Evolutionary conservation across 2,888 invertebrate genomes (phyloP).

Genomic region (Ornithoptera alexandrae): DNA sequence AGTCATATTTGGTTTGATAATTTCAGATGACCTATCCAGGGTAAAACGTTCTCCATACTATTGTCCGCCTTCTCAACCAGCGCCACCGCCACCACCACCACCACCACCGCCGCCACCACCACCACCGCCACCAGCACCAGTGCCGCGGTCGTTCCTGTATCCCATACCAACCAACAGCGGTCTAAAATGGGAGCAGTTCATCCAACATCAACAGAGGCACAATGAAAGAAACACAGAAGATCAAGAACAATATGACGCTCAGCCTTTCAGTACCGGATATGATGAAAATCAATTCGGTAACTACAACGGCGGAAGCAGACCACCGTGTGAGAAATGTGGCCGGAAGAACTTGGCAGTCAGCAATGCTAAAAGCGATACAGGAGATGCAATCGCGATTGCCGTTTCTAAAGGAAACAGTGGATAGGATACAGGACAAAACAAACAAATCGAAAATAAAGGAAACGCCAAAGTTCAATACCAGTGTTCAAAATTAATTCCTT

Average conservation of each 20-base stretch:
- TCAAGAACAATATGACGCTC: slow-evolving; percentile 1
- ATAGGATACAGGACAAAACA: slow-evolving; percentile 8
- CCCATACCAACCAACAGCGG: slow-evolving; percentile 12
- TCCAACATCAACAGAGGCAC: slow-evolving; percentile 9
- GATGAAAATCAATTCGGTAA: slow-evolving; percentile 35
- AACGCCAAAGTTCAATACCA: too few relatives aligned
- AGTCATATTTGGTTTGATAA: neutral
- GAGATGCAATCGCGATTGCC: slow-evolving; percentile 54
- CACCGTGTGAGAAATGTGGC: slow-evolving; percentile 23
- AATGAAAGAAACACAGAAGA: slow-evolving; percentile 5
- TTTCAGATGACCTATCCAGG: slow-evolving; percentile 48
- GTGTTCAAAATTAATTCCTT: too few relatives aligned
- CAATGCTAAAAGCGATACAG: slow-evolving; percentile 51
- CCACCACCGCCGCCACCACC: slow-evolving; percentile 40
- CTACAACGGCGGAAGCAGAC: slow-evolving; percentile 34
- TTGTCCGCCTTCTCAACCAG: slow-evolving; percentile 40
- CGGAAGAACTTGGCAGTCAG: slow-evolving; percentile 43
- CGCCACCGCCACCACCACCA: slow-evolving; percentile 33
- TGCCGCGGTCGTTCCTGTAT: slow-evolving; percentile 40
- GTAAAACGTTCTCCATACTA: slow-evolving; percentile 53
- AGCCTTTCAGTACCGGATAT: neutral
- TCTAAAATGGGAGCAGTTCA: slow-evolving; percentile 33
- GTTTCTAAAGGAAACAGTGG: slow-evolving; percentile 43
- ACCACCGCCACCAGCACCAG: slow-evolving; percentile 37
- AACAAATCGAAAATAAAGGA: too few relatives aligned